Conservation (phyloP, 1,140 invertebrate species). For the Diachasma alloeum region DNA sequence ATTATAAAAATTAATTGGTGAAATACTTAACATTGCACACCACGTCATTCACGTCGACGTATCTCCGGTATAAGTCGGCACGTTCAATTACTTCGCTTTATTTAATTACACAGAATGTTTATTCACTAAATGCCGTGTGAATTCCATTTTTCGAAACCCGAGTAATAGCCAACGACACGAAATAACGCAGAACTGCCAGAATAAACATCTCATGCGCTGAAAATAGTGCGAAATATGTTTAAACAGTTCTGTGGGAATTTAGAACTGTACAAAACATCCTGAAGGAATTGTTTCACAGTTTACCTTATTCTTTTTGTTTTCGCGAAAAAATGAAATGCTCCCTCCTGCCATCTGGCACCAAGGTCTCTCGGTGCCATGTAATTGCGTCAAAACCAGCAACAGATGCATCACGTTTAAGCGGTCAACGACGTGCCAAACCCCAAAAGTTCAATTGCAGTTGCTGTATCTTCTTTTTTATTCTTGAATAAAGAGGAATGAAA, state of each 20-base stretch:
- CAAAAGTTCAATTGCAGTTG: neutral
- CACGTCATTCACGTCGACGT: no score
- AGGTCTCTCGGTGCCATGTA: neutral
- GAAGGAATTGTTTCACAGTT: neutral
- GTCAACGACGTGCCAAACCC: neutral
- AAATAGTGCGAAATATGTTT: neutral
- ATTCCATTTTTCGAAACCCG: neutral
- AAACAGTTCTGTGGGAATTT: neutral
- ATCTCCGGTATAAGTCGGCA: no score
- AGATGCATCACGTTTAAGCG: constrained; percentile 12
- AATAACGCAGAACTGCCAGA: neutral
- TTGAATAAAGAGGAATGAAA: neutral
- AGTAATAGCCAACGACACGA: neutral
- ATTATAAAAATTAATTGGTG: no score
- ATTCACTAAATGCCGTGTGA: neutral
- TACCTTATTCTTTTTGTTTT: neutral
- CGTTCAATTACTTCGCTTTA: no score
- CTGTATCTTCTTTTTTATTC: neutral
- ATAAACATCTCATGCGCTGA: neutral
- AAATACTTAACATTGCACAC: no score
- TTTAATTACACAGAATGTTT: neutral
- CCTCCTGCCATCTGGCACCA: constrained; percentile 9
- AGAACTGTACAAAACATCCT: neutral
- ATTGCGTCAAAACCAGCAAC: constrained; percentile 12
- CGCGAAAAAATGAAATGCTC: neutral